Conservation (phyloP, 2,888 invertebrate species). For the Yponomeuta plumbellus region DNA sequence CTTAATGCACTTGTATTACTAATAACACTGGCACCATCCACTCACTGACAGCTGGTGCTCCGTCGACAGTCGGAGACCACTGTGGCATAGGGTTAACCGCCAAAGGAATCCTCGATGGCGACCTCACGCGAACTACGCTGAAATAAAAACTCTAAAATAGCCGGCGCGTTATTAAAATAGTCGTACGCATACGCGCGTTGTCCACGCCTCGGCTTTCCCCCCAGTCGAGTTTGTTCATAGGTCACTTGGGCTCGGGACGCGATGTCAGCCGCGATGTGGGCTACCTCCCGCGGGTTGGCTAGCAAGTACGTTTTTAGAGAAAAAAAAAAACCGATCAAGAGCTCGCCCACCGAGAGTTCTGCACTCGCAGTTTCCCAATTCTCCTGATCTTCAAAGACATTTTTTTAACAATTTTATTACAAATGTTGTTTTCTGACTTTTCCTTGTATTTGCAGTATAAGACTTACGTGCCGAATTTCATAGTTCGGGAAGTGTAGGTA, state of each 20-base stretch:
- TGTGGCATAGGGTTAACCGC: constrained; percentile 62
- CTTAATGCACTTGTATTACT: no score
- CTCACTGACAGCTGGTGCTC: constrained; percentile 36
- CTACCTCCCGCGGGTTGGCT: background rate
- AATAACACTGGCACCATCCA: background rate
- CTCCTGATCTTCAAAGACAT: no score
- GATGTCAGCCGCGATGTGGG: background rate
- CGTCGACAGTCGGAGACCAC: constrained; percentile 38
- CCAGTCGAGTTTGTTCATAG: constrained; percentile 51
- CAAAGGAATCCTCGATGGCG: constrained; percentile 50
- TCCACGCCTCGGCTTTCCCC: constrained; percentile 48
- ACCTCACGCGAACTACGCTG: constrained; percentile 75
- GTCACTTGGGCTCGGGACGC: background rate
- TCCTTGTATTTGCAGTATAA: no score
- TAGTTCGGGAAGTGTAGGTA: no score
- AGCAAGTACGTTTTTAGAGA: background rate
- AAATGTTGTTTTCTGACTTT: no score
- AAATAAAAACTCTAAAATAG: constrained; percentile 74
- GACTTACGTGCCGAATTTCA: no score
- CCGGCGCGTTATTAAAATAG: constrained; percentile 62
- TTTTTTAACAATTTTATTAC: no score
- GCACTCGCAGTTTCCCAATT: no score
- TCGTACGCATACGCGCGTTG: constrained; percentile 33
- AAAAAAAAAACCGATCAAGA: background rate
- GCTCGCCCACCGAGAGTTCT: no score